A percentile compares a stretch with the other conserved stretches of the same genome.
phyloP scores from a whole-genome alignment of 2,797 vertebrate species.

The Danionella dracula region DNA sequence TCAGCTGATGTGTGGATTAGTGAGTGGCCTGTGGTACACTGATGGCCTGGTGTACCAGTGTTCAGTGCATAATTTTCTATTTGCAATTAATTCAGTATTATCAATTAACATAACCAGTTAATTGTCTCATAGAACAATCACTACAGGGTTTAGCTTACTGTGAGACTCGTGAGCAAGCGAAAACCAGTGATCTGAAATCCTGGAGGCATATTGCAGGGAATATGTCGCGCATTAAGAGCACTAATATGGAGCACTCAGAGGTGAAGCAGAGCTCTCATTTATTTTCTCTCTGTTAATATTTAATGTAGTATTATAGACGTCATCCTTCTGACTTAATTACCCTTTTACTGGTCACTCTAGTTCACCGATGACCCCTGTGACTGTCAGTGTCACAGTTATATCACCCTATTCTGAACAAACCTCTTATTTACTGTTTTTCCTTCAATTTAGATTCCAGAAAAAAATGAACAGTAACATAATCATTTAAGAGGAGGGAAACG shows the following conservation, averaged over 20 bases:
- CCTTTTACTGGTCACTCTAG: constrained; percentile 28
- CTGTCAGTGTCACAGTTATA: constrained; percentile 10
- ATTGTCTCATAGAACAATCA: neutral
- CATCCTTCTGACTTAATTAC: constrained; percentile 43
- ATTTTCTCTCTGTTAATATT: constrained; percentile 50
- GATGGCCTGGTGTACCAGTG: too few species aligned
- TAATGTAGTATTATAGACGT: constrained; percentile 39
- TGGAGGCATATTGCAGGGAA: constrained; percentile 24
- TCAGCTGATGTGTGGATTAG: too few species aligned
- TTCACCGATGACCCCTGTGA: constrained; percentile 19
- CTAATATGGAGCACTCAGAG: constrained; percentile 28
- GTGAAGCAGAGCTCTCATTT: constrained; percentile 42
- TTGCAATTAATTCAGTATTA: too few species aligned
- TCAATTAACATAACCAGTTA: too few species aligned
- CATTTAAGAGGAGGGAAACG: too few species aligned
- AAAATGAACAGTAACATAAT: too few species aligned
- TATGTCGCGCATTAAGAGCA: constrained; percentile 19
- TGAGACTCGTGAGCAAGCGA: neutral
- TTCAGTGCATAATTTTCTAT: too few species aligned
- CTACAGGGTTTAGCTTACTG: neutral
- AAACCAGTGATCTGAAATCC: constrained; percentile 8
- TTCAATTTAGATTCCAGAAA: too few species aligned
- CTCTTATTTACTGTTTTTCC: neutral
- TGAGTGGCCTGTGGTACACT: too few species aligned
- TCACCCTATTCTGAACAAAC: constrained; percentile 17